These are phyloP conservation scores for Chironomus tepperi DNA, from an alignment of 1,140 invertebrate species.

Conservation along the genomic window DNA sequence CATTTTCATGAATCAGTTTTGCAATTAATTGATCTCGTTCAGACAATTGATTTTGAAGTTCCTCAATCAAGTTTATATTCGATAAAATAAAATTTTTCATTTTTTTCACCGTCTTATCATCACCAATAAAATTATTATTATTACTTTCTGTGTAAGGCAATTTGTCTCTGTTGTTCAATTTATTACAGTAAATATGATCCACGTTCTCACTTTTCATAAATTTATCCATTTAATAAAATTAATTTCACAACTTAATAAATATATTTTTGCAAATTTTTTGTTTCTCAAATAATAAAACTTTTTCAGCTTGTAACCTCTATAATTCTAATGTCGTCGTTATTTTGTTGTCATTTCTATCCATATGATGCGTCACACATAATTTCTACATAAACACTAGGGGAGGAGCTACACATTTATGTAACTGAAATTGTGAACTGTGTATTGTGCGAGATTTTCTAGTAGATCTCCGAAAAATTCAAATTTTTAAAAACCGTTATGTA, in stretches of 20 bases:
- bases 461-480: background rate
- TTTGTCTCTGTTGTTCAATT: background rate
- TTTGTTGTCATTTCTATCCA: background rate
- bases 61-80: conserved; percentile 14
- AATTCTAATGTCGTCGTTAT: conserved; percentile 15
- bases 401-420: background rate
- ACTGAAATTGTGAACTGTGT: background rate
- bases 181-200: conserved; percentile 18
- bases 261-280: background rate
- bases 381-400: background rate
- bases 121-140: conserved; percentile 21
- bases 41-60: conserved; percentile 10
- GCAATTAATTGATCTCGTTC: conserved; percentile 10
- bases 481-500: background rate
- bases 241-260: background rate
- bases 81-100: conserved; percentile 22
- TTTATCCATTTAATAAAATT: background rate
- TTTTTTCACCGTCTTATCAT: conserved; percentile 19
- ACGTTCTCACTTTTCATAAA: conserved; percentile 5
- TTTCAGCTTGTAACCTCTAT: background rate
- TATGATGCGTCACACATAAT: background rate
- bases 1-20: conserved; percentile 1
- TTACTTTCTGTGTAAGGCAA: background rate
- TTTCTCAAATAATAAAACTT: background rate
- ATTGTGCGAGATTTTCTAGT: background rate